Percentiles rank a stretch among this genome's conserved stretches.
These are phyloP conservation scores for Passer montanus DNA, from an alignment of 2,113 vertebrate genomes.

Conservation along the genomic window DNA sequence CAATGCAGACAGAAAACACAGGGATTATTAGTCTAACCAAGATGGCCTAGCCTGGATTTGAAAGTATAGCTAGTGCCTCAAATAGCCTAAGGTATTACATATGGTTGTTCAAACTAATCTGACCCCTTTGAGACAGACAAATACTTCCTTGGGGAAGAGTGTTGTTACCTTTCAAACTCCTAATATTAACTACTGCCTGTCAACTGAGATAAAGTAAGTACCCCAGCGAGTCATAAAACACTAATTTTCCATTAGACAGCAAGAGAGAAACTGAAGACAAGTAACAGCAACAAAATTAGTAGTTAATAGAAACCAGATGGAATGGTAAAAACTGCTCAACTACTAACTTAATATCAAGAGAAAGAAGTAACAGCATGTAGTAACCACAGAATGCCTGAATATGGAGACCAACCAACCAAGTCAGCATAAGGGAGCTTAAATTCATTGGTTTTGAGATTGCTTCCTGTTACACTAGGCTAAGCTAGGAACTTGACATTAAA, in stretches of 20 bases:
- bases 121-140: not conserved
- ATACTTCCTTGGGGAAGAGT: not conserved
- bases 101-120: constrained; percentile 13
- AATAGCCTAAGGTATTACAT: constrained; percentile 27
- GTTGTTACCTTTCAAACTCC: not conserved
- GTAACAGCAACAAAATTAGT: constrained; percentile 12
- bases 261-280: constrained; percentile 30
- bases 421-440: not conserved
- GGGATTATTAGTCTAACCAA: not conserved
- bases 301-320: not conserved
- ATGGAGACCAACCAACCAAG: not conserved
- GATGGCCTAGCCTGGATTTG: not conserved
- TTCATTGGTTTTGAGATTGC: not conserved
- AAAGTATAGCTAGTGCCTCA: not conserved
- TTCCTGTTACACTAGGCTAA: not conserved
- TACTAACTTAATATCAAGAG: not conserved
- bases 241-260: not conserved
- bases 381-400: not conserved
- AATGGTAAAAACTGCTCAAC: not conserved
- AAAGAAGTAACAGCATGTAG: not conserved
- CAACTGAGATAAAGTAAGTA: not conserved
- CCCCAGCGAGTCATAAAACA: not conserved
- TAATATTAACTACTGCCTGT: not conserved
- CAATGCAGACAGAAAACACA: not conserved
- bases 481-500: not conserved